Conservation (phyloP, 2,888 invertebrate genomes). For the Parthenolecanium corni region DNA sequence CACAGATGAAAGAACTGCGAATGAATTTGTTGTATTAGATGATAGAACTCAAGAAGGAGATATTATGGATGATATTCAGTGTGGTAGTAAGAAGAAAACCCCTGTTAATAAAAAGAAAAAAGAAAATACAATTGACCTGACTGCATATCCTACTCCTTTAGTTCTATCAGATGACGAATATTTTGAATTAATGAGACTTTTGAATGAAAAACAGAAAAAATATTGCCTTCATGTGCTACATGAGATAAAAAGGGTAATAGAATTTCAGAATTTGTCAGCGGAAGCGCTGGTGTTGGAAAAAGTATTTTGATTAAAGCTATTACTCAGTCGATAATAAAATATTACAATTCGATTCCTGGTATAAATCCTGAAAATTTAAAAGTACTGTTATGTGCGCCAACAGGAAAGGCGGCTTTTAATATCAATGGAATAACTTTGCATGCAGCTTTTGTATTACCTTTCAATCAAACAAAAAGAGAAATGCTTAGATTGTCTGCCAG, state of each 20-base stretch:
- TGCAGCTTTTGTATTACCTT: constrained; percentile 30
- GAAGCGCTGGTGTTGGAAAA: constrained; percentile 34
- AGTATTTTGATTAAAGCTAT: constrained; percentile 31
- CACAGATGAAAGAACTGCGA: not conserved
- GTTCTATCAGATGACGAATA: constrained; percentile 30
- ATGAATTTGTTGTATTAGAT: not conserved
- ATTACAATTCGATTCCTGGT: constrained; percentile 21
- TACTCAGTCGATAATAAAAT: constrained; percentile 25
- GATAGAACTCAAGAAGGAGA: constrained; percentile 3
- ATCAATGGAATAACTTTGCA: constrained; percentile 32
- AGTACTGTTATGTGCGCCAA: constrained; percentile 30
- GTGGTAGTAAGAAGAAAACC: too few species aligned
- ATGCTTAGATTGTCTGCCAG: constrained; percentile 25
- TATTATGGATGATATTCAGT: not conserved
- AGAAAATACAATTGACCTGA: not conserved
- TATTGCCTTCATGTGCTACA: constrained; percentile 31
- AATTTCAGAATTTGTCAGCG: constrained; percentile 30
- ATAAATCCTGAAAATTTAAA: not conserved
- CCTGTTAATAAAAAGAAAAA: too few species aligned
- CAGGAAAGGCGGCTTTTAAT: constrained; percentile 32
- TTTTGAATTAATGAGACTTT: constrained; percentile 26
- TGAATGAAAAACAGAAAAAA: constrained; percentile 31
- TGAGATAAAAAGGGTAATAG: constrained; percentile 25
- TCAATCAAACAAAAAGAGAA: constrained; percentile 23
- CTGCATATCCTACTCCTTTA: constrained; percentile 19